Evolutionary conservation across 2,888 invertebrate genomes (phyloP).

Genomic region (Tyria jacobaeae): DNA sequence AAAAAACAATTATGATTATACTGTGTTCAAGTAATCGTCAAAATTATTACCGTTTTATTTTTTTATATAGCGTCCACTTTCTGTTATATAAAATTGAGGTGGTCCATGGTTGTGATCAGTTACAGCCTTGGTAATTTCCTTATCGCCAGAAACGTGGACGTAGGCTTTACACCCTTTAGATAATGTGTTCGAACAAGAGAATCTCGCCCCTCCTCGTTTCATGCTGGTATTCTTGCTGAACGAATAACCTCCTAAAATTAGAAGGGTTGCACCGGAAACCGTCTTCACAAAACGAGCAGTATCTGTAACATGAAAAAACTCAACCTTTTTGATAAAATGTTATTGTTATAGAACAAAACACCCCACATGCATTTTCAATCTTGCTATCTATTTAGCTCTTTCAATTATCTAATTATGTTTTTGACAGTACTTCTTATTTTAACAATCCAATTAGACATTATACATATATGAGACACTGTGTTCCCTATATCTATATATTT

Average conservation of each 20-base stretch:
- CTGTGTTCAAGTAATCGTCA: background rate
- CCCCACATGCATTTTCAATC: too few relatives aligned
- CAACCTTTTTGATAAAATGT: background rate
- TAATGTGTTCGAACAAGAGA: constrained; percentile 52
- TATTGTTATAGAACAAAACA: too few relatives aligned
- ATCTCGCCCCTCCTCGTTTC: constrained; percentile 51
- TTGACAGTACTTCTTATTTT: too few relatives aligned
- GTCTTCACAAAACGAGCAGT: constrained; percentile 20
- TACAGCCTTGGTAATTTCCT: constrained; percentile 46
- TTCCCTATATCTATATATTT: too few relatives aligned
- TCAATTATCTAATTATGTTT: too few relatives aligned
- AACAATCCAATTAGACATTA: too few relatives aligned
- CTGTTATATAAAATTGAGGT: constrained; percentile 39
- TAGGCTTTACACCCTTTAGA: constrained; percentile 57
- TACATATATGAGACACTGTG: too few relatives aligned
- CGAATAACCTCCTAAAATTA: constrained; percentile 54
- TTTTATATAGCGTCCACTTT: constrained; percentile 47
- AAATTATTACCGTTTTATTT: constrained; percentile 14
- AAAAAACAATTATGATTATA: too few relatives aligned
- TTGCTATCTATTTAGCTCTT: too few relatives aligned
- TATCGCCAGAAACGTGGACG: constrained; percentile 49
- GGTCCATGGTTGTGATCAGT: constrained; percentile 56
- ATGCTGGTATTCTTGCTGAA: constrained; percentile 56
- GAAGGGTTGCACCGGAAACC: constrained; percentile 39
- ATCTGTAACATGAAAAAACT: constrained; percentile 17